Evolutionary conservation across 1,140 invertebrate genomes (phyloP).

Genomic region (Zaprionus nigranus): DNA sequence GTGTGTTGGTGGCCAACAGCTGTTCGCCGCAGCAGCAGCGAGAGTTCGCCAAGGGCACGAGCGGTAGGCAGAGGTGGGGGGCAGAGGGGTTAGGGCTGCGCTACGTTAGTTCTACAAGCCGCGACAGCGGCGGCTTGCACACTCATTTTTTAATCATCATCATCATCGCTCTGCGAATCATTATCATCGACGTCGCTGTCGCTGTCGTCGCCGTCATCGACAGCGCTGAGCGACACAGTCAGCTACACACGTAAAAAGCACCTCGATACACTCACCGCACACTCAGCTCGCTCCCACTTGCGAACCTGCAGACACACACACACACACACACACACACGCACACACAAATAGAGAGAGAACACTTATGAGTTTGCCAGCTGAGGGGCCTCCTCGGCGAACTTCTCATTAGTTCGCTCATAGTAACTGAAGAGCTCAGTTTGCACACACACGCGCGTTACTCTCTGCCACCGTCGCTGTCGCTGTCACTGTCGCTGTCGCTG

Average conservation of each 20-base stretch:
- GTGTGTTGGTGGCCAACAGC: conserved; percentile 22
- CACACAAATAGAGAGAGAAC: conserved; percentile 12
- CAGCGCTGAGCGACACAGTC: background rate
- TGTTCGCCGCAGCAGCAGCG: conserved; percentile 6
- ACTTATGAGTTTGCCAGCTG: conserved; percentile 18
- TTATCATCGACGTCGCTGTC: background rate
- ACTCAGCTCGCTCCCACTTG: background rate
- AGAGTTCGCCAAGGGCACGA: background rate
- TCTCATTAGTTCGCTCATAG: conserved; percentile 78
- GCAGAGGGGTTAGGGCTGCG: background rate
- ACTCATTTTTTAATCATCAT: background rate
- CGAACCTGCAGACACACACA: conserved; percentile 9
- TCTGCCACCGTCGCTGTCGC: conserved; percentile 9
- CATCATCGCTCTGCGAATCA: background rate
- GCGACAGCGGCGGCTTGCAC: background rate
- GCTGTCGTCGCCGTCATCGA: background rate
- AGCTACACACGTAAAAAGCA: conserved; percentile 3
- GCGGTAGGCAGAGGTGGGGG: background rate
- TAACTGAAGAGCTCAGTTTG: conserved; percentile 69
- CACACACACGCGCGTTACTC: conserved; percentile 28
- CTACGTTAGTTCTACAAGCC: background rate
- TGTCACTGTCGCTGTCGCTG: background rate
- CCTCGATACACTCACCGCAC: conserved; percentile 21
- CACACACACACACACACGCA: conserved; percentile 16
- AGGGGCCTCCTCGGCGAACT: conserved; percentile 46